These are phyloP conservation scores for Nyctibius grandis DNA, from an alignment of 2,797 vertebrate genomes.

Conservation along the genomic window DNA sequence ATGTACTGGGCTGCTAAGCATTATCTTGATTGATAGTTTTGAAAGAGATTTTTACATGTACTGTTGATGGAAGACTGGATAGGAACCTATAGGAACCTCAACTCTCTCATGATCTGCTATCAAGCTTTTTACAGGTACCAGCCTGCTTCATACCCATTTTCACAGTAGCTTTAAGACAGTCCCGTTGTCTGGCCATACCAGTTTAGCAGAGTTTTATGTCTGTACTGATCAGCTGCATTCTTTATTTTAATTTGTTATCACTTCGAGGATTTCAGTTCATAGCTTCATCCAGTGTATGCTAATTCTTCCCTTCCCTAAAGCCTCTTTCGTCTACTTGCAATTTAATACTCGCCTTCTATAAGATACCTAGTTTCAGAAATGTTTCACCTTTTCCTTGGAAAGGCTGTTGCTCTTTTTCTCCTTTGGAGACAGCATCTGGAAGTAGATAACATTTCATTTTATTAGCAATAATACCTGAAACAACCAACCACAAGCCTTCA, in stretches of 20 bases:
- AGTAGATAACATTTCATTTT: neutral
- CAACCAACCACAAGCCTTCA: neutral
- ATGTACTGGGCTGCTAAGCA: neutral
- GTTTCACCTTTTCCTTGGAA: neutral
- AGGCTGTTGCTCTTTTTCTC: neutral
- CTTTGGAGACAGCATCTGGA: neutral
- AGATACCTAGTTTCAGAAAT: neutral
- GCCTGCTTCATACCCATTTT: neutral
- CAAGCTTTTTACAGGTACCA: neutral
- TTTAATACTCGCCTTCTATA: neutral
- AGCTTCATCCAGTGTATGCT: neutral
- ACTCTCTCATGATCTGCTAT: neutral
- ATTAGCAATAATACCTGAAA: neutral
- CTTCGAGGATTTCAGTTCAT: neutral
- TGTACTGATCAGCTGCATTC: neutral
- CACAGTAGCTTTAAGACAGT: neutral
- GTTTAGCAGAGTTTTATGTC: neutral
- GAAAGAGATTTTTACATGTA: neutral
- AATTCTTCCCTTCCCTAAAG: neutral
- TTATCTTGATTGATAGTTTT: neutral
- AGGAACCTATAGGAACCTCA: neutral
- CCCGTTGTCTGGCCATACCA: neutral
- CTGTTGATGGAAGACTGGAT: neutral
- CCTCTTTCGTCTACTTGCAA: neutral
- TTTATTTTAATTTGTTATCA: neutral